phyloP scores from a whole-genome alignment of 1,140 invertebrate genomes.

The Zelostemma sp. region DNA sequence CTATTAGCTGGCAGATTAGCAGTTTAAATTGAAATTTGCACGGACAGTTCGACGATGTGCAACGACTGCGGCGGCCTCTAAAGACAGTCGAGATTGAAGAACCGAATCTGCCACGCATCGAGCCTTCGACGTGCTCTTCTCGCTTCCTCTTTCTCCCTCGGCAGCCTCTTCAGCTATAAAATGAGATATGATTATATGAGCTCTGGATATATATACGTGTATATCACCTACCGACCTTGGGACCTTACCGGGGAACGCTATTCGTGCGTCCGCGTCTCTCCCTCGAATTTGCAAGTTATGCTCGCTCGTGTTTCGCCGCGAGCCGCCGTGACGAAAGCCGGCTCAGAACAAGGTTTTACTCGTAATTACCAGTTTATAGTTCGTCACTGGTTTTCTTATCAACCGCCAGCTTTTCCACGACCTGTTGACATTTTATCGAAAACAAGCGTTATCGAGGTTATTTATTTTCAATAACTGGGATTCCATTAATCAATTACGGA shows the following conservation, averaged over 20 bases:
- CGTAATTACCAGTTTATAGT: too few species aligned
- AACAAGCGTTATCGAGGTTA: too few species aligned
- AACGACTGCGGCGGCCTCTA: conserved; percentile 49
- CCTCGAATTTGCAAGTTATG: conserved; percentile 67
- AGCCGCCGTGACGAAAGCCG: conserved; percentile 50
- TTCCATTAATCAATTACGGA: too few species aligned
- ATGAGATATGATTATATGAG: conserved; percentile 65
- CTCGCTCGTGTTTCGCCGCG: conserved; percentile 49
- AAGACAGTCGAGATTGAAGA: conserved; percentile 60
- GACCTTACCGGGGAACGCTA: conserved; percentile 15
- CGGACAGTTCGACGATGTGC: conserved; percentile 69
- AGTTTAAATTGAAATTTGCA: conserved; percentile 72
- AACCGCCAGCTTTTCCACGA: background rate
- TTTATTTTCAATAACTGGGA: too few species aligned
- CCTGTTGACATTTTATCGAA: background rate
- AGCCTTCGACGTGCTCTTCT: conserved; percentile 48
- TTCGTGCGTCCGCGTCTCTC: conserved; percentile 24
- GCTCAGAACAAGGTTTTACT: conserved; percentile 13
- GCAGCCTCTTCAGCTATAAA: conserved; percentile 58
- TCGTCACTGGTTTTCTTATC: background rate
- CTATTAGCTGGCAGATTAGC: conserved; percentile 71
- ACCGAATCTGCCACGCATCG: conserved; percentile 68
- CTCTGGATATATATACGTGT: conserved; percentile 44
- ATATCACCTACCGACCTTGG: conserved; percentile 45
- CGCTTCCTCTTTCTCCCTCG: conserved; percentile 11